A percentile compares a stretch with the other conserved stretches of the same genome.
These are phyloP conservation scores for Tragelaphus scriptus DNA, from an alignment of 2,113 vertebrate species.

Conservation along the genomic window DNA sequence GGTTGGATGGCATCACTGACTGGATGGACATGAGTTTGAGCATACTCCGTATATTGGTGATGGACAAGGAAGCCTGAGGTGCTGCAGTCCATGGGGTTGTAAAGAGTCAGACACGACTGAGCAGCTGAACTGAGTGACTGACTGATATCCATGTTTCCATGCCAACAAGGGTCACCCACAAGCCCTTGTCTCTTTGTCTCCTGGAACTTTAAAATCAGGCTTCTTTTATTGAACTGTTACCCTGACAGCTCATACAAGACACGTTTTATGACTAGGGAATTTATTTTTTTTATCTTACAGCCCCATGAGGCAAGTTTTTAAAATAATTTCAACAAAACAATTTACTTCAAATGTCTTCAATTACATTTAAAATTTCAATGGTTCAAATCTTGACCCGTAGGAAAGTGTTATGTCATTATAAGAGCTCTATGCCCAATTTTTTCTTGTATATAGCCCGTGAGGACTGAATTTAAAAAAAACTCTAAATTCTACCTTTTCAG, in stretches of 20 bases:
- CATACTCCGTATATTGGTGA: neutral
- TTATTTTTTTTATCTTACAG: constrained; percentile 1
- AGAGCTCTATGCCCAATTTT: neutral
- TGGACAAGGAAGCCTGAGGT: neutral
- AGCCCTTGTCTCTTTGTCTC: neutral
- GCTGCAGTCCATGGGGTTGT: neutral
- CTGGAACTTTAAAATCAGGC: neutral
- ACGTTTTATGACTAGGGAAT: neutral
- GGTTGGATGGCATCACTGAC: neutral
- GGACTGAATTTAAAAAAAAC: neutral
- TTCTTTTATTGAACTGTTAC: neutral
- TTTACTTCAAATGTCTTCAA: neutral
- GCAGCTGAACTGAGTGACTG: neutral
- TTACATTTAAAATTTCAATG: neutral
- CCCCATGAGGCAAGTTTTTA: neutral
- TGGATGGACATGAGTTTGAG: neutral
- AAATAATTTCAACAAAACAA: neutral
- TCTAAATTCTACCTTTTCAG: neutral
- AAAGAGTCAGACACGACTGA: neutral
- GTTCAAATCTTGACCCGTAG: neutral
- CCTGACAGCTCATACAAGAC: neutral
- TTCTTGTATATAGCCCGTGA: neutral
- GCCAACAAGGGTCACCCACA: neutral
- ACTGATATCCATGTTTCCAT: neutral
- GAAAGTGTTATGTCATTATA: neutral